Evolutionary conservation across 2,797 vertebrate species (phyloP).

Genomic region (Hipposideros larvatus): DNA sequence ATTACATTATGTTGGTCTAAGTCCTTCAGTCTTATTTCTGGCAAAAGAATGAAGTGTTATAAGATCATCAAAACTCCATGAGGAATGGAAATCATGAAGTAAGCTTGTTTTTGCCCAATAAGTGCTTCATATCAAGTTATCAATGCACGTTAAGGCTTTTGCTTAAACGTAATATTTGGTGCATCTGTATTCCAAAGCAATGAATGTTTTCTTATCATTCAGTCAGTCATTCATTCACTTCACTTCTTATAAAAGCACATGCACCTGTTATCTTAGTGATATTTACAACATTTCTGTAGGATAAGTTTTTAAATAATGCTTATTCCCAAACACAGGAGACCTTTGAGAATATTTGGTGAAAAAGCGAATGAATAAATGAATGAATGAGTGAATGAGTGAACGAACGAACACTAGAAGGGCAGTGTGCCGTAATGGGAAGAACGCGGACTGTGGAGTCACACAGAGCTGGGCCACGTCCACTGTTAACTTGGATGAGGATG

Average conservation of each 20-base stretch:
- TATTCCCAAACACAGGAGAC: background rate
- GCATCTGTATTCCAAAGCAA: constrained; percentile 74
- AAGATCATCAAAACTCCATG: background rate
- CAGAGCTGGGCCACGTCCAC: background rate
- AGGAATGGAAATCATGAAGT: background rate
- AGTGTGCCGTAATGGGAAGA: background rate
- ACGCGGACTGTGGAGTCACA: background rate
- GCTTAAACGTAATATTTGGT: background rate
- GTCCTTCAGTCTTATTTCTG: background rate
- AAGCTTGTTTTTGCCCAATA: background rate
- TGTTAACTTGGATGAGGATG: background rate
- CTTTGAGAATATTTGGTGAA: background rate
- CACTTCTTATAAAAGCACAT: background rate
- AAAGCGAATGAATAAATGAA: background rate
- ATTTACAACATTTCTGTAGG: background rate
- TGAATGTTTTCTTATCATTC: constrained; percentile 46
- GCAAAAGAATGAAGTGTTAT: background rate
- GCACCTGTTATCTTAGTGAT: background rate
- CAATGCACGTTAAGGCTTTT: background rate
- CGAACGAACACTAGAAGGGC: background rate
- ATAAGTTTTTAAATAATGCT: background rate
- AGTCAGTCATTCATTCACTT: background rate
- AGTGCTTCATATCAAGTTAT: background rate
- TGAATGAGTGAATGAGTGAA: background rate
- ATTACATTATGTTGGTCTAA: background rate